A percentile compares a stretch with the other conserved stretches of the same genome.
Evolutionary conservation across 2,888 invertebrate genomes (phyloP).

Genomic region (Hydroisotoma schaefferi): DNA sequence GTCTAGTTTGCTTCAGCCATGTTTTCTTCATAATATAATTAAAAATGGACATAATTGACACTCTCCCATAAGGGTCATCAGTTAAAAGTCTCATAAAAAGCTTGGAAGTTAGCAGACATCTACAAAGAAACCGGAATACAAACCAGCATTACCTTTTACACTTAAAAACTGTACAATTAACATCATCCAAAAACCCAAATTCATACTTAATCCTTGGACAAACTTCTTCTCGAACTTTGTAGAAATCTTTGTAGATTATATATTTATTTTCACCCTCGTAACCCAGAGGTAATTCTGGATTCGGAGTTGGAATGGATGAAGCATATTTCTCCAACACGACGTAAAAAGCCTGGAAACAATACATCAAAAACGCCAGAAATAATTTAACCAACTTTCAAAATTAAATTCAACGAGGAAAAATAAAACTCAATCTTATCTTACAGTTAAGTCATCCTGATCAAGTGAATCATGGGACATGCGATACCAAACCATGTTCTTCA

Average conservation of each 20-base stretch:
- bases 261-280: neutral
- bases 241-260: slow-evolving; percentile 68
- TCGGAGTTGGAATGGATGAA: slow-evolving; percentile 59
- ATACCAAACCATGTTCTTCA: slow-evolving; percentile 80
- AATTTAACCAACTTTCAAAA: neutral
- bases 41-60: slow-evolving; percentile 84
- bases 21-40: slow-evolving; percentile 94
- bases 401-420: neutral
- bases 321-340: slow-evolving; percentile 69
- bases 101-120: slow-evolving; percentile 67
- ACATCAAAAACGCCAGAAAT: slow-evolving; percentile 3
- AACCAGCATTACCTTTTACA: neutral
- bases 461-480: slow-evolving; percentile 76
- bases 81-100: slow-evolving; percentile 84
- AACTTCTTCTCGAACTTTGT: slow-evolving; percentile 61
- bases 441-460: slow-evolving; percentile 75
- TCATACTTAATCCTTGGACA: slow-evolving; percentile 22
- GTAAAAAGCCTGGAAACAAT: slow-evolving; percentile 12
- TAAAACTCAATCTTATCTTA: slow-evolving; percentile 37
- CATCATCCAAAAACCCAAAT: neutral
- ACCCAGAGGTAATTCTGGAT: slow-evolving; percentile 78
- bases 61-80: slow-evolving; percentile 58
- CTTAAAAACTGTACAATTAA: no score
- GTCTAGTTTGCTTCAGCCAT: slow-evolving; percentile 91
- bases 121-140: slow-evolving; percentile 43